Evolutionary conservation across 2,797 vertebrate genomes (phyloP).

Genomic region (Sebastiscus albofasciatus): DNA sequence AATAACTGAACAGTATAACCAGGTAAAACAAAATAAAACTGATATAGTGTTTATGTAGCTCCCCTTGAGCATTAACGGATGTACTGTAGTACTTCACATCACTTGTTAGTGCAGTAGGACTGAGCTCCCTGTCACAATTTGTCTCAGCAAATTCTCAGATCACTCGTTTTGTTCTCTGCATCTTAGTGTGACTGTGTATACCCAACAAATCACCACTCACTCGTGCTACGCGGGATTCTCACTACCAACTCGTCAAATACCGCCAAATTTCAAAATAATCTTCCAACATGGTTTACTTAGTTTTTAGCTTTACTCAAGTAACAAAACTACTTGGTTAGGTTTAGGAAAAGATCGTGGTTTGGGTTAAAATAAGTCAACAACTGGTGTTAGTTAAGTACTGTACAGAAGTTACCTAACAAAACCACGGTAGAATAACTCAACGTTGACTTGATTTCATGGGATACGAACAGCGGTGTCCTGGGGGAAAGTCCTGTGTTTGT

Average conservation of each 20-base stretch:
- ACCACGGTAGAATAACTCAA: not conserved
- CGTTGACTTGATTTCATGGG: not conserved
- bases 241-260: no score
- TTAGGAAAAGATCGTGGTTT: not conserved
- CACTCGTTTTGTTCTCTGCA: not conserved
- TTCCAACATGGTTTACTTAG: not conserved
- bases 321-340: not conserved
- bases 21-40: not conserved
- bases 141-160: not conserved
- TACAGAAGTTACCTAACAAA: not conserved
- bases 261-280: not conserved
- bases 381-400: not conserved
- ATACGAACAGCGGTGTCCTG: not conserved
- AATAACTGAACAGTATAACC: not conserved
- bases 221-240: not conserved
- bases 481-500: not conserved
- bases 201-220: not conserved
- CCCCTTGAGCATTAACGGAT: not conserved
- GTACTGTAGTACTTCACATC: not conserved
- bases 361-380: not conserved
- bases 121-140: no score
- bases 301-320: not conserved
- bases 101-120: not conserved
- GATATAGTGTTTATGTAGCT: not conserved
- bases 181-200: not conserved